Evolutionary conservation across 1,140 invertebrate species (phyloP).

Genomic region (Neodiprion pinetum): DNA sequence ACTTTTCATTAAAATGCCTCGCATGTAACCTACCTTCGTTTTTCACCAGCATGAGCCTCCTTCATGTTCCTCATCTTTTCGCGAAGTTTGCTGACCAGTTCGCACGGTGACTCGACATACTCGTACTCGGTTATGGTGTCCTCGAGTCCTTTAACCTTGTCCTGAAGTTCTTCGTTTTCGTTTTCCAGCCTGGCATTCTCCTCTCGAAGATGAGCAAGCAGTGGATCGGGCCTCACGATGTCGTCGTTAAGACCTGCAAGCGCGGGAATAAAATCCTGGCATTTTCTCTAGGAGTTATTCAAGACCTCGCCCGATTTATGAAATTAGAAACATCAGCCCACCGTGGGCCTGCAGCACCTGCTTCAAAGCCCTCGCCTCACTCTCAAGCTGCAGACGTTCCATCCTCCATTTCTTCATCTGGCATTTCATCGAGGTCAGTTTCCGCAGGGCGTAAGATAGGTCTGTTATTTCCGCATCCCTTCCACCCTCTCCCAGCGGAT

Average conservation of each 20-base stretch:
- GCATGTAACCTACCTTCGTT: slow-evolving; percentile 40
- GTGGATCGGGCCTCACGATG: slow-evolving; percentile 44
- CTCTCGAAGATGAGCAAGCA: slow-evolving; percentile 44
- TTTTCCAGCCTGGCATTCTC: slow-evolving; percentile 48
- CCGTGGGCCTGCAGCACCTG: slow-evolving; percentile 44
- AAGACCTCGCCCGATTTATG: neutral
- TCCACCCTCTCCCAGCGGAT: slow-evolving; percentile 43
- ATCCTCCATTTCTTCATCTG: slow-evolving; percentile 54
- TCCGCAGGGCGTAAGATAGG: slow-evolving; percentile 46
- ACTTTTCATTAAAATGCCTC: neutral
- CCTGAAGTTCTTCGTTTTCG: slow-evolving; percentile 41
- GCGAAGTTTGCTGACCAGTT: slow-evolving; percentile 34
- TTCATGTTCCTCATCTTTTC: slow-evolving; percentile 41
- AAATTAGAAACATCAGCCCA: slow-evolving; percentile 25
- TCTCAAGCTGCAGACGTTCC: slow-evolving; percentile 46
- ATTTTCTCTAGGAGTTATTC: neutral
- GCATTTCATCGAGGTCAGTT: slow-evolving; percentile 51
- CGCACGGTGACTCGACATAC: slow-evolving; percentile 38
- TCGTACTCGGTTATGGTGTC: slow-evolving; percentile 46
- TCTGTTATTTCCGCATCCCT: slow-evolving; percentile 46
- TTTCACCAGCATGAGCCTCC: slow-evolving; percentile 39
- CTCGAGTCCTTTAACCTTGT: slow-evolving; percentile 47
- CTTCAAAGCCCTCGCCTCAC: slow-evolving; percentile 49
- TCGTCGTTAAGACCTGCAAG: slow-evolving; percentile 42
- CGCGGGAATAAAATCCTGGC: neutral